These are phyloP conservation scores for Gallinago media DNA, from an alignment of 2,113 vertebrate genomes.

Conservation along the genomic window DNA sequence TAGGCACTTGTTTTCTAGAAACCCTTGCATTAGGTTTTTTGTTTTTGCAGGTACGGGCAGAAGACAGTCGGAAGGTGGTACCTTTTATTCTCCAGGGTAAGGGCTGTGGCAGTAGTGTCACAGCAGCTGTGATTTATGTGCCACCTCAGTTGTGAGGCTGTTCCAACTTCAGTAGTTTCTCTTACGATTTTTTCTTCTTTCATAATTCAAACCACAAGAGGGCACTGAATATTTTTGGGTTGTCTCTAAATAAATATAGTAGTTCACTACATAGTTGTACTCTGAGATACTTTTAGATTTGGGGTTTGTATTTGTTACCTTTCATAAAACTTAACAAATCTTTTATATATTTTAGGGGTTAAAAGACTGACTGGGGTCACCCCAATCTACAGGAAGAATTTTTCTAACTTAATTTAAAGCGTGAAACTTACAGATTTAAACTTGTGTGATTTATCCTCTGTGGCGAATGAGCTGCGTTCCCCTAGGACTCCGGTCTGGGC, in stretches of 20 bases:
- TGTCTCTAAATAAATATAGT: background rate
- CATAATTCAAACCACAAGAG: constrained; percentile 23
- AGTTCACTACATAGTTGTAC: background rate
- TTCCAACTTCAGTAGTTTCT: background rate
- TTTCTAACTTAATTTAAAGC: background rate
- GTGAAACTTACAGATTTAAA: background rate
- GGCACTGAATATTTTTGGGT: constrained; percentile 20
- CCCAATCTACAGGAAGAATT: background rate
- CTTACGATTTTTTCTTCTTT: background rate
- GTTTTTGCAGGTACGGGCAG: background rate
- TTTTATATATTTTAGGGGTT: background rate
- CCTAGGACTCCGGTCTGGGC: background rate
- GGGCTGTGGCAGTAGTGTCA: too few species aligned
- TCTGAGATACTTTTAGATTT: accelerated
- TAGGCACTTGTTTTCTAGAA: background rate
- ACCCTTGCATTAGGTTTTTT: background rate
- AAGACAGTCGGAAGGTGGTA: background rate
- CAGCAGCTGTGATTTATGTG: background rate
- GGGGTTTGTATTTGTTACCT: background rate
- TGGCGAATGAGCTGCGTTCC: background rate
- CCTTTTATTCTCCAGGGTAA: background rate
- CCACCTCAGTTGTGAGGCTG: background rate
- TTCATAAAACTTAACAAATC: background rate
- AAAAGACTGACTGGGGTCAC: background rate
- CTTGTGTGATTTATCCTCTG: background rate